Percentiles rank a stretch among this genome's conserved stretches.
These are phyloP conservation scores for Sinocyclocheilus anshuiensis DNA, from an alignment of 2,113 vertebrate genomes.

Conservation along the genomic window DNA sequence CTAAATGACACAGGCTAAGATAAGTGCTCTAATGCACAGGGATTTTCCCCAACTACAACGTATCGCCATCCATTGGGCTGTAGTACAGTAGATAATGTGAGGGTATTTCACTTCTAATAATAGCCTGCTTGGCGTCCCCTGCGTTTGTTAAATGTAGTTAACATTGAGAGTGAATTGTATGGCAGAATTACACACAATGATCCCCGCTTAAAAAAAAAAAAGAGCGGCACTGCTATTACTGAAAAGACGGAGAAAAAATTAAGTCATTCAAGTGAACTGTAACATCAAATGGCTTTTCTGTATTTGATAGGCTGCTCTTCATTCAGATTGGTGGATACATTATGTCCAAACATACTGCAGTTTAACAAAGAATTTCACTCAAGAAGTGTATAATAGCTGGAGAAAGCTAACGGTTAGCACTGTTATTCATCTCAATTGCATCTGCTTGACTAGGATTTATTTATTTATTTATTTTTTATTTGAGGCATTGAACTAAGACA, in stretches of 20 bases:
- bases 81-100: slow-evolving; percentile 72
- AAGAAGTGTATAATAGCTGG: not conserved
- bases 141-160: slow-evolving; percentile 65
- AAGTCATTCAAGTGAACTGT: slow-evolving; percentile 21
- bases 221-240: slow-evolving; percentile 45
- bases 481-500: too few species aligned
- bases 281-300: slow-evolving; percentile 18
- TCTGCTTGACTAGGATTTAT: too few species aligned
- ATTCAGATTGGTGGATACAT: not conserved
- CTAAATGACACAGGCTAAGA: slow-evolving; percentile 68
- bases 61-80: slow-evolving; percentile 67
- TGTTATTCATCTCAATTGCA: not conserved
- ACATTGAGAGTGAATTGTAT: slow-evolving; percentile 49
- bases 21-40: slow-evolving; percentile 69
- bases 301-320: slow-evolving; percentile 24
- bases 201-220: slow-evolving; percentile 52
- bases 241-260: not conserved
- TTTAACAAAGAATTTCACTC: slow-evolving; percentile 43
- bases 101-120: slow-evolving; percentile 73
- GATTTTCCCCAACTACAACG: slow-evolving; percentile 69
- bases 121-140: slow-evolving; percentile 63
- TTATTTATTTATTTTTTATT: too few species aligned
- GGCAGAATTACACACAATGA: slow-evolving; percentile 56
- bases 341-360: slow-evolving; percentile 15
- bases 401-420: not conserved